A percentile compares a stretch with the other conserved stretches of the same genome.
These are phyloP conservation scores for Brachymystax lenok DNA, from an alignment of 2,797 vertebrate genomes.

Conservation along the genomic window DNA sequence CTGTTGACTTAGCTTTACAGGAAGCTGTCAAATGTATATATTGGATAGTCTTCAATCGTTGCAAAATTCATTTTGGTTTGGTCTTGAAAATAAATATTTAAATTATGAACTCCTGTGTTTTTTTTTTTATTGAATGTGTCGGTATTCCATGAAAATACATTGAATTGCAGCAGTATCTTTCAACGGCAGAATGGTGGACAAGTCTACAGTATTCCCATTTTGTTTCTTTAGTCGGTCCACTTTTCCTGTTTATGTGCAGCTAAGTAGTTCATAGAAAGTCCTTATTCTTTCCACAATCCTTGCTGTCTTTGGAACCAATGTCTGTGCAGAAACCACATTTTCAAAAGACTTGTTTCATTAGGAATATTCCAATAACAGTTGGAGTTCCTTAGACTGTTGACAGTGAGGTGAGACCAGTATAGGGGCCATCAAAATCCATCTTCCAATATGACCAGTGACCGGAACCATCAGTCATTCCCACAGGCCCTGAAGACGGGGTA, in stretches of 20 bases:
- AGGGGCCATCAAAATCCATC: neutral
- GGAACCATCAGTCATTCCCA: neutral
- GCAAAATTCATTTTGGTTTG: conserved; percentile 79
- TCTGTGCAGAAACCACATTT: neutral
- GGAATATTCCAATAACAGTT: neutral
- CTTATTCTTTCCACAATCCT: neutral
- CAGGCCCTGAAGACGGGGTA: neutral
- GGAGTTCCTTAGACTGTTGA: neutral
- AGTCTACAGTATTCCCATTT: neutral
- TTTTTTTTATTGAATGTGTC: neutral
- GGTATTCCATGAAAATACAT: neutral
- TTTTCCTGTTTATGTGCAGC: neutral
- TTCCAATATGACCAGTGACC: neutral
- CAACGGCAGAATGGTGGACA: neutral
- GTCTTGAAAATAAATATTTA: conserved; percentile 86
- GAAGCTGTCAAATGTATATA: conserved; percentile 72
- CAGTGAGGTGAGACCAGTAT: neutral
- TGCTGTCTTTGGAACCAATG: neutral
- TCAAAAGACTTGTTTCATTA: neutral
- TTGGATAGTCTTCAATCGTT: conserved; percentile 79
- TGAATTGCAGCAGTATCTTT: neutral
- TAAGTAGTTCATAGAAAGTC: neutral
- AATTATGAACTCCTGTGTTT: conserved; percentile 71
- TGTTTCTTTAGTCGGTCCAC: neutral
- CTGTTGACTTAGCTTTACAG: conserved; percentile 67